Evolutionary conservation across 2,888 invertebrate genomes (phyloP), one percentile per base, ranked within the genome.

Genomic region (Cantharis lateralis): DNA sequence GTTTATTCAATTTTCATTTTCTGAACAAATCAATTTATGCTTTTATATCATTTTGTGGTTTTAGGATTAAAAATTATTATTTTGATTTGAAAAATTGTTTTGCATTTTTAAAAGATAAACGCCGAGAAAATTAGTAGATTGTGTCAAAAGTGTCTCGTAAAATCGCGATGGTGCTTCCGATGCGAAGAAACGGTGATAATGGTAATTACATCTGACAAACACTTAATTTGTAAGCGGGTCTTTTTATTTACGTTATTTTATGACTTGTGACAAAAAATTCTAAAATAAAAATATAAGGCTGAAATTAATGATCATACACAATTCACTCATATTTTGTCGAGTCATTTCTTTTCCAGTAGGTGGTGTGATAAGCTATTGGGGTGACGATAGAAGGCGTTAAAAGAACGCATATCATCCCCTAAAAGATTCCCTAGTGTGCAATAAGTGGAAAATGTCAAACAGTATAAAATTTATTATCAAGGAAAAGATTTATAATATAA

Each of bases 301-400:
- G 9, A 28, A 62, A 16, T 77, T 72, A 72, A 75, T 62, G 74
- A 77, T 72, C 72, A 64, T 68, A 70, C 68, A 70, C 74, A 66
- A 72, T 73, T 70, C 72, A 77, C 78, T 80, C 78, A 76, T 74
- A 82, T 82, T 82, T 82, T 77, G 79, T 80, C 81, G 78, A 83
- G 82, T 83, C 83, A 84, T 82, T 81, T 81, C 80, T 80, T 78
- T 75, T 81, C 78, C 84, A 81, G 83, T 83, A 84, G 84, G 84
- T 84, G 84, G 84, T 83, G 82, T 82, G 84, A 84, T 84, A 84
- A 85, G 83, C 83, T 83, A 82, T 82, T 81, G 81, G 84, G 82
- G 84, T 83, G 84, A 83, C 83, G 85, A 86, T 86, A 85, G 85
- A 83, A 83, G 80, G 82, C 83, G 81, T 82, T 83, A 84, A 86